Conservation (phyloP, 2,888 invertebrate species). For the Iselma pallidipennis region DNA sequence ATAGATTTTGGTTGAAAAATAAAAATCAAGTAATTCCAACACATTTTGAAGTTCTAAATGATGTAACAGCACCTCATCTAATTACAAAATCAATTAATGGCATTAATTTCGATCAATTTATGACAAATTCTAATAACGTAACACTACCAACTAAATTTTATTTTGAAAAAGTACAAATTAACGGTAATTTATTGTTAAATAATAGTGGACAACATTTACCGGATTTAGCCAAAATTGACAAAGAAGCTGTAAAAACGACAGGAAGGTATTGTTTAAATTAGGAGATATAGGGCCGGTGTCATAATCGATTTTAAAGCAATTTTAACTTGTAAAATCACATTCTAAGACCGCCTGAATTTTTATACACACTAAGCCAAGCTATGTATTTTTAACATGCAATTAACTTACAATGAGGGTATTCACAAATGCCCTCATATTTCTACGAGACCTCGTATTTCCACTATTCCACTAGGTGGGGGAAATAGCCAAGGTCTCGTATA, state of each 20-base stretch:
- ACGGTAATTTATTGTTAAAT: constrained; percentile 43
- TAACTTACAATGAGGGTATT: too few species aligned
- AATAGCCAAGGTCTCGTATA: too few species aligned
- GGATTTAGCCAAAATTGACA: constrained; percentile 41
- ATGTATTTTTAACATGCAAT: too few species aligned
- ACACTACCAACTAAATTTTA: constrained; percentile 36
- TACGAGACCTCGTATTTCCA: too few species aligned
- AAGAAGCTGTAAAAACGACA: constrained; percentile 42
- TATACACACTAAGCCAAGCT: too few species aligned
- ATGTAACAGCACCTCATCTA: constrained; percentile 45
- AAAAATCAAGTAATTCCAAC: constrained; percentile 46
- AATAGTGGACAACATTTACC: constrained; percentile 38
- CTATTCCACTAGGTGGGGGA: too few species aligned
- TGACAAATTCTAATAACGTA: constrained; percentile 40
- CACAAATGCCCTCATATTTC: too few species aligned
- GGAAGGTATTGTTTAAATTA: constrained; percentile 42
- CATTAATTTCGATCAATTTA: constrained; percentile 39
- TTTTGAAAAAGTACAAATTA: constrained; percentile 47
- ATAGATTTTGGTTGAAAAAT: constrained; percentile 50
- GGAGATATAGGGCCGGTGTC: too few species aligned
- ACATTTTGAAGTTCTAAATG: constrained; percentile 40
- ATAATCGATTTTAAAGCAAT: too few species aligned
- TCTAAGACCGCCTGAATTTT: too few species aligned
- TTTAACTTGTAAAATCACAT: too few species aligned
- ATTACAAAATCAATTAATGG: constrained; percentile 43